Evolutionary conservation across 2,888 invertebrate genomes (phyloP), one percentile per base, ranked within the genome.

Genomic region (Allolobophora icterica): DNA sequence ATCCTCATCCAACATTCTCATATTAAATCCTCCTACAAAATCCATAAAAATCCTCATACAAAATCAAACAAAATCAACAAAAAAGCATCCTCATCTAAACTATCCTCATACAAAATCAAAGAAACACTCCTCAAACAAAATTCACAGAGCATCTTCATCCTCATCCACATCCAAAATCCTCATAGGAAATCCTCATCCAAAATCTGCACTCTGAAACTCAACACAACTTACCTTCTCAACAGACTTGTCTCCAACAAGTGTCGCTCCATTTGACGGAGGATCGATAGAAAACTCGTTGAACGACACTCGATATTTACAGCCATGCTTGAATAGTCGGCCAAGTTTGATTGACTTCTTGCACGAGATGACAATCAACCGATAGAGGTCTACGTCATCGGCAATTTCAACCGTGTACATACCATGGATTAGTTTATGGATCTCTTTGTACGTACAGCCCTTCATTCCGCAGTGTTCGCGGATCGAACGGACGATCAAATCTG

Each of bases 221-320:
- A 87, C 34, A 38, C 33, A 13, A 87, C 38, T 87, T 35, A 87
- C 87, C 87, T 87, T 87, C 87, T 87, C 87, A 13, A 21, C 34
- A 8, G 87, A 87, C 38, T 87, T 87, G 0, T 87, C 87, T 4
- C 24, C 38, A 19, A 87, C 34, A 6, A 87, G 34, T 2, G 87
- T 35, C 35, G 38, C 34, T 21, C 38, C 87, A 35, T 87, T 87
- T 30, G 87, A 38, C 17, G 38, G 34, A 0, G 19, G 87, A 87
- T 87, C 38, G 8, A 35, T 35, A 34, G 87, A 87, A 19, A 87
- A 24, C 38, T 87, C 87, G 15, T 35, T 87, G 38, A 35, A 87
- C 34, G 87, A 87, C 38, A 87, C 87, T 34, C 87, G 87, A 34
- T 87, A 87, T 38, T 87, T 87, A 38, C 87, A 87, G 35, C 87